Conservation (phyloP, 2,888 invertebrate species). For the Tetanocera ferruginea region DNA sequence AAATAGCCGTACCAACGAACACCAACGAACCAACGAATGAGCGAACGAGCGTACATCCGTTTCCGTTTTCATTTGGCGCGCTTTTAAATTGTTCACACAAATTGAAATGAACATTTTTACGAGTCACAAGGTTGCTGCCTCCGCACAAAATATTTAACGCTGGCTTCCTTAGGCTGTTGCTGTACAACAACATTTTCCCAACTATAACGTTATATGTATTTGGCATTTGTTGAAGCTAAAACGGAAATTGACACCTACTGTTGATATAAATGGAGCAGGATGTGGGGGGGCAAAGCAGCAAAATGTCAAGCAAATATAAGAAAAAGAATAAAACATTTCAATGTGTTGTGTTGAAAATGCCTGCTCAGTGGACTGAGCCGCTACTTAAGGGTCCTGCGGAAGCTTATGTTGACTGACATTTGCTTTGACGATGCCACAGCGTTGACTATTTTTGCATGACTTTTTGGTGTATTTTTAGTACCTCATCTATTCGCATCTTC, state of each 20-base stretch:
- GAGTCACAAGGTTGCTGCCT: constrained; percentile 7
- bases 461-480: background rate
- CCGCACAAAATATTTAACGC: background rate
- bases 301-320: background rate
- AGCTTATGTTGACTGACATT: background rate
- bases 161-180: background rate
- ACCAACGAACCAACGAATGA: background rate
- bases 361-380: background rate
- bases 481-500: background rate
- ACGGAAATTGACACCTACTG: constrained; percentile 14
- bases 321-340: background rate
- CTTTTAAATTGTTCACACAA: constrained; percentile 10
- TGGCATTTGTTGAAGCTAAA: background rate
- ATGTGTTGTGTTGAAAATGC: background rate
- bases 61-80: constrained; percentile 28
- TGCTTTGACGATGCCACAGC: background rate
- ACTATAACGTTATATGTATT: background rate
- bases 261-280: background rate
- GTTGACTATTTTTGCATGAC: background rate
- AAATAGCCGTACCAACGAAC: background rate
- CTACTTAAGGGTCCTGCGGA: background rate
- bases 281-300: background rate
- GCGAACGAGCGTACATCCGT: constrained; percentile 15
- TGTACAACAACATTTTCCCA: background rate
- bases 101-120: constrained; percentile 31